Base-by-base conservation (phyloP, 2,888 invertebrate genomes). In the Megastigmus dorsalis region DNA sequence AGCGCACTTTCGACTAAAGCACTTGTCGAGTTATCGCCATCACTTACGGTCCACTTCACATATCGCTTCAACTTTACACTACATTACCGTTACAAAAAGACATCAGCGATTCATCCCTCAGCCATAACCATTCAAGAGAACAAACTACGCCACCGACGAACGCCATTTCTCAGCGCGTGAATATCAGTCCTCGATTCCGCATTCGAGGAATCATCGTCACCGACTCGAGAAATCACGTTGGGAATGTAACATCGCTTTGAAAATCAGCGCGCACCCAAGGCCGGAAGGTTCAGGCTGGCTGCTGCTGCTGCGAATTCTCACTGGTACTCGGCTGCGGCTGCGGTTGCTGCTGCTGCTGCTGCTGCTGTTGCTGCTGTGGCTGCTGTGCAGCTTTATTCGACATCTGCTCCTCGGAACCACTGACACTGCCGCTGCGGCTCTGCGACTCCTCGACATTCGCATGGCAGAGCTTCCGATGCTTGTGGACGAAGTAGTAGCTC, bases 401-500 rank as follows among this genome's bases (percentile, higher is more conserved):
- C 13, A 13, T 33, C 13, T 65, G 41, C 7, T 79, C 79, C 60
- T 83, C 65, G 41, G 18, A 3, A 1, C 50, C 65, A 18, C 6
- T 18, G 7, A 15, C 43, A 15, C 52, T 52, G 0, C 41, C 6
- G 20, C 33, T 30, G 4, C 50, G n/a, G n/a, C 28, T 23, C 30
- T 57, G 57, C 62, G 84, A 68, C 67, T 83, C 89, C 81, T 81
- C 87, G 15, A 72, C 76, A 28, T 92, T 93, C 0, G 93, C 92
- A 85, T 97, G 96, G 84, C 96, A 96, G 82, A 94, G 88, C 89
- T 96, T 96, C 65, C 95, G 90, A 86, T 97, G 97, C 84, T 97
- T 97, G 86, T 97, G 96, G 26, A 96, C 96, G 89, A 97, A 97
- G 89, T 97, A 97, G 86, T 97, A 97, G 79, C 95, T 96, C 1